These are phyloP conservation scores for Metacarcinus magister DNA, from an alignment of 2,888 invertebrate species.

Conservation along the genomic window DNA sequence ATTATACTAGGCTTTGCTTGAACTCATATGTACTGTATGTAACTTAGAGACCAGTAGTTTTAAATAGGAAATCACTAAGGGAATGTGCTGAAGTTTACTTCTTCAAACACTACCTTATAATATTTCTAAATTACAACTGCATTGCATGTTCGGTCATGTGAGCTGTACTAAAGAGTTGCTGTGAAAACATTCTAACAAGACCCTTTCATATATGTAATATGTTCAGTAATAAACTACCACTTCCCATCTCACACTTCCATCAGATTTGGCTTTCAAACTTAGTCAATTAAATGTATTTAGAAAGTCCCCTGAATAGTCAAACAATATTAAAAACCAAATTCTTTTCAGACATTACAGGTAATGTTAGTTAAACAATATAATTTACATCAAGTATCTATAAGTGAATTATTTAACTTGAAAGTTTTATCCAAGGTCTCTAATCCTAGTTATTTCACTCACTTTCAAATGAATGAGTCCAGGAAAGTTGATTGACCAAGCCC, in stretches of 20 bases:
- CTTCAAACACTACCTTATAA: background rate
- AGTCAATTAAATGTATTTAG: background rate
- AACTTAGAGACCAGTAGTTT: constrained; percentile 53
- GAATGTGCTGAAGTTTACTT: background rate
- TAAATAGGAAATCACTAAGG: constrained; percentile 40
- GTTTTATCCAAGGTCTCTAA: background rate
- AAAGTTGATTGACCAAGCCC: background rate
- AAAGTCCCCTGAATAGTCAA: background rate
- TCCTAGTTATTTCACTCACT: background rate
- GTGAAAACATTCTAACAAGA: background rate
- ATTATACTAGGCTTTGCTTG: constrained; percentile 72
- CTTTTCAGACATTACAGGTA: background rate
- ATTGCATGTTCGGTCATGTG: background rate
- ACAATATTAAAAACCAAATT: background rate
- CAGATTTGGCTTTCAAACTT: background rate
- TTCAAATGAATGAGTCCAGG: background rate
- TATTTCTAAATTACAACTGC: constrained; percentile 17
- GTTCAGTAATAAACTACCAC: constrained; percentile 51
- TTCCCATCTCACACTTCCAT: background rate
- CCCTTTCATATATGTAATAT: constrained; percentile 42
- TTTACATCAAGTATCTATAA: background rate
- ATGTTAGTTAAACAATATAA: background rate
- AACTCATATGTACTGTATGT: constrained; percentile 54
- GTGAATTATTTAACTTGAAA: background rate
- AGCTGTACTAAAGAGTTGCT: background rate